Conservation (phyloP, 1,140 invertebrate genomes). For the Lanistes nyassanus region DNA sequence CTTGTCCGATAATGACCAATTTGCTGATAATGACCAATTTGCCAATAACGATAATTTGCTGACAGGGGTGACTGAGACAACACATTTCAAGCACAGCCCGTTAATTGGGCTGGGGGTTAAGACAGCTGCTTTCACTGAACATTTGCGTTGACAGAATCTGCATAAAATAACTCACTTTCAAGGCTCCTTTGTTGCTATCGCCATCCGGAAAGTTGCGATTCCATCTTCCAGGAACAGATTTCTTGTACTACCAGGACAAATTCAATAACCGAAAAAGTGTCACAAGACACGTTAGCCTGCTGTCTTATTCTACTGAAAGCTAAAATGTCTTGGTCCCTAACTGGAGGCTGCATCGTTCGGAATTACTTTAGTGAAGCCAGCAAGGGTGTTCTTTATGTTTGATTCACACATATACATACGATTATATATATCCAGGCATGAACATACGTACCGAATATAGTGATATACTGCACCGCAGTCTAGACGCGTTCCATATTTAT, state of each 20-base stretch:
- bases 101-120: conserved; percentile 3
- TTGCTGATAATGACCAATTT: no score
- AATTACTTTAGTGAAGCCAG: not conserved
- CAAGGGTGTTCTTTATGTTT: not conserved
- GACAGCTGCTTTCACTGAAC: not conserved
- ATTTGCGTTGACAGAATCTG: not conserved
- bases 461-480: no score
- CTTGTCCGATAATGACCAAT: no score
- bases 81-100: not conserved
- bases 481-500: not conserved
- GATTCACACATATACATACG: no score
- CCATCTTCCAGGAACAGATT: not conserved
- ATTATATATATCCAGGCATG: no score
- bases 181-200: conserved; percentile 10
- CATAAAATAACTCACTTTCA: conserved; percentile 3
- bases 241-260: not conserved
- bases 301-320: not conserved
- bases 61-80: not conserved
- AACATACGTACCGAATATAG: no score
- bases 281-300: not conserved
- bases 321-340: not conserved
- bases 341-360: not conserved
- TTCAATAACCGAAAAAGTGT: not conserved
- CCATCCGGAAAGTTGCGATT: conserved; percentile 21
- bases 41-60: not conserved